Percentiles rank a stretch among this genome's conserved stretches.
Conservation (phyloP, 2,888 invertebrate species). For the Drosophila infuscata region DNA sequence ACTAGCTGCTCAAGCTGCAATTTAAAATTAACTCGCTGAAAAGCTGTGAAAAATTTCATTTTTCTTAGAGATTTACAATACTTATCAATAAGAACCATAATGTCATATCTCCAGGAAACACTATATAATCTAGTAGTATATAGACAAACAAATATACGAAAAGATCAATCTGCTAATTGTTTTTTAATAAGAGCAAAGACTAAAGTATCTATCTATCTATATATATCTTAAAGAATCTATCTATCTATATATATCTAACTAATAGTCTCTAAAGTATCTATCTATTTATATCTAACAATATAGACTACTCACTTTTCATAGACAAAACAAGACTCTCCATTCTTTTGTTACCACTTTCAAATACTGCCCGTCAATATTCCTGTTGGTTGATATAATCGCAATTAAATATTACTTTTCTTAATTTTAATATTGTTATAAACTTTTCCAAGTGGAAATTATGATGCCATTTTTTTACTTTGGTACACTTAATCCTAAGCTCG, state of each 20-base stretch:
- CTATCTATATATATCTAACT: neutral
- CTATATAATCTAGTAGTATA: too few relatives aligned
- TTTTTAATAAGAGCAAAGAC: too few relatives aligned
- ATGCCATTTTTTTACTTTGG: neutral
- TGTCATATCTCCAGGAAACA: too few relatives aligned
- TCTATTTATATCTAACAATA: too few relatives aligned
- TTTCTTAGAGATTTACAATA: neutral
- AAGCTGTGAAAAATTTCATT: neutral
- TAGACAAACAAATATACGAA: too few relatives aligned
- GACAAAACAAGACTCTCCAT: neutral
- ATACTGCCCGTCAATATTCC: neutral
- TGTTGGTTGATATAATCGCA: neutral
- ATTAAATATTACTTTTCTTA: neutral
- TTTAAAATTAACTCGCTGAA: neutral
- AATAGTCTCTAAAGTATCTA: too few relatives aligned
- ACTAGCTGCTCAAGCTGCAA: conserved; percentile 5
- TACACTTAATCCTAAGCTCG: neutral
- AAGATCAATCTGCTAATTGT: too few relatives aligned
- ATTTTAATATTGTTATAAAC: neutral
- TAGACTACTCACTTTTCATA: neutral
- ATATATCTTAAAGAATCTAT: too few relatives aligned
- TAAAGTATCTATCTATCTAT: too few relatives aligned
- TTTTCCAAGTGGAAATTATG: neutral
- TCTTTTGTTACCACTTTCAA: neutral
- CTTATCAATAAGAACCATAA: too few relatives aligned